Base-by-base conservation (phyloP, 2,888 invertebrate species). In the Spisula solida region DNA sequence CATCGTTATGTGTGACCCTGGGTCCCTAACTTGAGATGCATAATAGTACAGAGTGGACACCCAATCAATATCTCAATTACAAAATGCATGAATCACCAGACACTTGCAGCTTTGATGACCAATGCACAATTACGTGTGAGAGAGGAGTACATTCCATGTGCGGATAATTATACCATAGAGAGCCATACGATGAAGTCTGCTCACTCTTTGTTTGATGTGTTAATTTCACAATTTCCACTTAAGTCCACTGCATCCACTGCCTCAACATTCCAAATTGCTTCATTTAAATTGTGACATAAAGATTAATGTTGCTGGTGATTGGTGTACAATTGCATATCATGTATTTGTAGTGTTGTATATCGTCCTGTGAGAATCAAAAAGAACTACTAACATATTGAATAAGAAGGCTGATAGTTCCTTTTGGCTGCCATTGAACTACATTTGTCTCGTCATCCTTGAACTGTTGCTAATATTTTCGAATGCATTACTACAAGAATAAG, bases 71-170 rank as follows among this genome's bases (percentile, higher is more conserved):
- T 8, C 56, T 56, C 14, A 29, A 78, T 87, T 87, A 82, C 82
- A 82, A 82, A 56, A 78, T 87, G 87, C 60, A 82, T 87, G 87
- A 87, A 82, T 87, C 87, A 87, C 82, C 87, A 51, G 31, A 18
- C 14, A 16, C 75, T 25, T 75, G 75, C 75, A 75, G 14, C 75
- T 31, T 34, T 75, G 75, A 75, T 75, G 75, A 75, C 75, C 75
- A 75, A 29, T 75, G 75, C 75, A 75, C 75, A 75, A 75, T 75
- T 75, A 75, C 31, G 31, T 31, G 75, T 75, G 12, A 14, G 75
- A 8, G 29, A 75, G 31, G 31, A 31, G 75, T 75, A 75, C 75
- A 75, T 31, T 75, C 5, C 12, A 18, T 5, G 16, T 34, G 34
- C 14, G 5, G 75, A 75, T 75, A 75, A 75, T 75, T 75, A 75